phyloP scores from a whole-genome alignment of 2,888 invertebrate genomes.

The Hoplodrina ambigua region DNA sequence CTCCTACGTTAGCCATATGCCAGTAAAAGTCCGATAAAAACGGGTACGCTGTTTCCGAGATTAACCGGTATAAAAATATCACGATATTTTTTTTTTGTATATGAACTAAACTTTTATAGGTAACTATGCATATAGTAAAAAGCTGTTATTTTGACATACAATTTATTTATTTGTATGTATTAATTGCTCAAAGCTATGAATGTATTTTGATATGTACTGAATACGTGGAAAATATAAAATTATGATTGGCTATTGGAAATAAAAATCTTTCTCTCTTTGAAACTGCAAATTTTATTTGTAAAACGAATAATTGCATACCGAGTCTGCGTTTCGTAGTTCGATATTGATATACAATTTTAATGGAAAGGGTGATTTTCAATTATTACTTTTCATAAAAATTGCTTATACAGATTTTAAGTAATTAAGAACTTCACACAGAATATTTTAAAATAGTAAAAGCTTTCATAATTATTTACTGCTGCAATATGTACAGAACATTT shows the following conservation, averaged over 20 bases:
- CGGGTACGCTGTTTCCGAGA: too few relatives aligned
- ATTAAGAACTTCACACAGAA: background rate
- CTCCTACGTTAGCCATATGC: too few relatives aligned
- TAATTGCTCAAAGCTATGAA: constrained; percentile 7
- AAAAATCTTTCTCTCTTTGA: background rate
- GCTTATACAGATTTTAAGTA: background rate
- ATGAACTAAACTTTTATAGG: too few relatives aligned
- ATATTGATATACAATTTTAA: background rate
- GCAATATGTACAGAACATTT: constrained; percentile 5
- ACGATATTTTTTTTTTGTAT: too few relatives aligned
- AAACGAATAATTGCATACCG: background rate
- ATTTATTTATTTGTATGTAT: too few relatives aligned
- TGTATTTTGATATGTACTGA: background rate
- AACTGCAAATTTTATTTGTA: background rate
- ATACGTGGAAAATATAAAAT: background rate
- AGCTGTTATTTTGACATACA: too few relatives aligned
- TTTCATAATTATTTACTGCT: background rate
- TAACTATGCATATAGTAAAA: too few relatives aligned
- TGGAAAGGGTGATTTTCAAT: background rate
- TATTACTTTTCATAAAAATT: background rate
- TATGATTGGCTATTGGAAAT: background rate
- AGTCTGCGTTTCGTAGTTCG: background rate
- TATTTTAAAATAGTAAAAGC: background rate
- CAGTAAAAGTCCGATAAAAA: too few relatives aligned
- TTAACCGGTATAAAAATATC: too few relatives aligned